These are phyloP conservation scores for Hydrozoanthus tunicans DNA, from an alignment of 64 coral and sea anemone genomes.

Conservation along the genomic window DNA sequence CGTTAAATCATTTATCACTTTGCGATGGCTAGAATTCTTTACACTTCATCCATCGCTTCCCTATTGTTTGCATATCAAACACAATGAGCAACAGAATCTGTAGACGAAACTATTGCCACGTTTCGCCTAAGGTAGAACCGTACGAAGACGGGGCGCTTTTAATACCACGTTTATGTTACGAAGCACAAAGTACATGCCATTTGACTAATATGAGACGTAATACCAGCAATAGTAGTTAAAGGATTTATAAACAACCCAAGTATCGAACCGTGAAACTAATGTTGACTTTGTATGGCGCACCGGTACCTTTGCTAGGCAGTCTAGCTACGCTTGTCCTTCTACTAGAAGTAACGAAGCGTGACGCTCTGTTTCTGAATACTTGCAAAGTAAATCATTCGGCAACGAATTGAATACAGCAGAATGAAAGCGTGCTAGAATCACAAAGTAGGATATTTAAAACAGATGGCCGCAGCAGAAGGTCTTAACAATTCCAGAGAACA, in stretches of 20 bases:
- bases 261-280: neutral
- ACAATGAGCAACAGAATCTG: slow-evolving; percentile 26
- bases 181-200: neutral
- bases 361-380: neutral
- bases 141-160: neutral
- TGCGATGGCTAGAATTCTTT: slow-evolving; percentile 41
- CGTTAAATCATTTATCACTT: slow-evolving; percentile 58
- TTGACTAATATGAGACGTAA: neutral
- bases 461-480: neutral
- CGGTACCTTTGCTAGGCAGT: neutral
- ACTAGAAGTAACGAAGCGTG: neutral
- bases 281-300: too few species aligned
- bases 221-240: neutral
- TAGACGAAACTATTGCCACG: slow-evolving; percentile 35
- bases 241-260: neutral
- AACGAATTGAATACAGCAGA: slow-evolving; percentile 3
- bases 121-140: slow-evolving; percentile 21
- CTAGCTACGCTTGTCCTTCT: too few species aligned
- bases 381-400: neutral
- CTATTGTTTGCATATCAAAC: slow-evolving; percentile 17
- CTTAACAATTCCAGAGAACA: neutral
- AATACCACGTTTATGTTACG: neutral
- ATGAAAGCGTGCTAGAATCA: neutral
- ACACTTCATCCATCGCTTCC: slow-evolving; percentile 9
- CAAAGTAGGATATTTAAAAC: neutral